These are phyloP conservation scores for Meandrusa payeni DNA, from an alignment of 2,888 invertebrate species.

Conservation along the genomic window DNA sequence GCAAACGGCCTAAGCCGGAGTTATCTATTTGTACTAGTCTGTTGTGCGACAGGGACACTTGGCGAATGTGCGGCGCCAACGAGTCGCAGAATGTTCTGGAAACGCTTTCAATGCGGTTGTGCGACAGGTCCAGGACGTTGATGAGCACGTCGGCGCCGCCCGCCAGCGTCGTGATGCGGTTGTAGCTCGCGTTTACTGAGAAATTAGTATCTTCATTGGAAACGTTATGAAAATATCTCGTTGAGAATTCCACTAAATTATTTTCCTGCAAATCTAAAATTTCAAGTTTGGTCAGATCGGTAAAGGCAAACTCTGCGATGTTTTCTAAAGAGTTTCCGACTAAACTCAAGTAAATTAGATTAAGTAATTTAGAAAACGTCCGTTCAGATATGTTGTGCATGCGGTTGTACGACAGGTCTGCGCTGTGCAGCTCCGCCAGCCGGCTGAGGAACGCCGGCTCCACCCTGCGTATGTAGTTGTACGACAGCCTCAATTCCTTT, in stretches of 20 bases:
- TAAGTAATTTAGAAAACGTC: conserved; percentile 85
- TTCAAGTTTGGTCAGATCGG: conserved; percentile 84
- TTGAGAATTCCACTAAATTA: conserved; percentile 81
- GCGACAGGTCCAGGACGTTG: conserved; percentile 83
- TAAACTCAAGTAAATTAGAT: conserved; percentile 87
- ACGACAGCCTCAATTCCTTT: conserved; percentile 88
- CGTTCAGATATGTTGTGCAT: conserved; percentile 82
- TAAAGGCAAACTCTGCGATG: conserved; percentile 85
- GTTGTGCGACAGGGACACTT: conserved; percentile 82
- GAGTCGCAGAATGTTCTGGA: conserved; percentile 81
- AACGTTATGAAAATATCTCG: conserved; percentile 83
- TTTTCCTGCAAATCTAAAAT: conserved; percentile 89
- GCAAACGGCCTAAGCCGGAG: conserved; percentile 41
- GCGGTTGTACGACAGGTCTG: conserved; percentile 88
- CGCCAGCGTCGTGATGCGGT: conserved; percentile 68
- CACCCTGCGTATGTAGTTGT: conserved; percentile 86
- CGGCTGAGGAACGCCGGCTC: conserved; percentile 84
- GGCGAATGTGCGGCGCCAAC: conserved; percentile 42
- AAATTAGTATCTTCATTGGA: conserved; percentile 81
- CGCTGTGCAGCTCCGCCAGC: conserved; percentile 83
- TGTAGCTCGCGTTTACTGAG: conserved; percentile 86
- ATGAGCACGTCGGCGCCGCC: conserved; percentile 65
- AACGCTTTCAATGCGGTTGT: conserved; percentile 81
- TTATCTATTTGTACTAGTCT: conserved; percentile 62
- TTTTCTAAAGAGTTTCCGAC: conserved; percentile 86